Percentiles rank a stretch among this genome's conserved stretches.
phyloP scores from a whole-genome alignment of 2,113 vertebrate species.

The Oceanites oceanicus region DNA sequence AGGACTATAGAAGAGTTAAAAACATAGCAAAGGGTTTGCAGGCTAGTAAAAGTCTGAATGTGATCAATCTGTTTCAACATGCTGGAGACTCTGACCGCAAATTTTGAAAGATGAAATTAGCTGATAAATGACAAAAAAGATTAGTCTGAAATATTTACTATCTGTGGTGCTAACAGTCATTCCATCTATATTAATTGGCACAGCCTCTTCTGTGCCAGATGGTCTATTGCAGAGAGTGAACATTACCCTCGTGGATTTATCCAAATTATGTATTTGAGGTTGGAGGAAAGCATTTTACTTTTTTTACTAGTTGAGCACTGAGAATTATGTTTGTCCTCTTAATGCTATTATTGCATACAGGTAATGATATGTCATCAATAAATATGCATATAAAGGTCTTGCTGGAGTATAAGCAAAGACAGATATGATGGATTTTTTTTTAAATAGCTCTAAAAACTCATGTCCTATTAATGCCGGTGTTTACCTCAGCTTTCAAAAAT shows the following conservation, averaged over 20 bases:
- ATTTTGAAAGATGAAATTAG: not conserved
- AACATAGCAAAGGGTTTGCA: not conserved
- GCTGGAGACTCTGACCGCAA: not conserved
- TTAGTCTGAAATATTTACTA: conserved; percentile 32
- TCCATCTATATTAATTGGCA: conserved; percentile 39
- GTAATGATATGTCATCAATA: not conserved
- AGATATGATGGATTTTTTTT: not conserved
- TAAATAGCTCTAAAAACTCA: not conserved
- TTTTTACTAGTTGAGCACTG: not conserved
- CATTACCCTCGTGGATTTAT: not conserved
- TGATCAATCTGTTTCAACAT: not conserved
- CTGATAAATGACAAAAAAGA: not conserved
- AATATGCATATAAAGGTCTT: not conserved
- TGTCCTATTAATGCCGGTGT: not conserved
- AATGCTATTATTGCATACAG: not conserved
- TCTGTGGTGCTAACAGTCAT: not conserved
- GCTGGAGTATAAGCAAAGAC: not conserved
- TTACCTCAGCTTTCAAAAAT: not conserved
- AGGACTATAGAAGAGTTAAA: not conserved
- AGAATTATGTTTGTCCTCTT: not conserved
- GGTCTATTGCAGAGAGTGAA: conserved; percentile 28
- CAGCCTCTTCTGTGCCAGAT: conserved; percentile 45
- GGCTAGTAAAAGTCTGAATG: not conserved
- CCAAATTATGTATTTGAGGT: conserved; percentile 28
- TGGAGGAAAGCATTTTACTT: not conserved